Evolutionary conservation across 2,888 invertebrate species (phyloP), one percentile per base, ranked within the genome.

Genomic region (Limnephilus lunatus): DNA sequence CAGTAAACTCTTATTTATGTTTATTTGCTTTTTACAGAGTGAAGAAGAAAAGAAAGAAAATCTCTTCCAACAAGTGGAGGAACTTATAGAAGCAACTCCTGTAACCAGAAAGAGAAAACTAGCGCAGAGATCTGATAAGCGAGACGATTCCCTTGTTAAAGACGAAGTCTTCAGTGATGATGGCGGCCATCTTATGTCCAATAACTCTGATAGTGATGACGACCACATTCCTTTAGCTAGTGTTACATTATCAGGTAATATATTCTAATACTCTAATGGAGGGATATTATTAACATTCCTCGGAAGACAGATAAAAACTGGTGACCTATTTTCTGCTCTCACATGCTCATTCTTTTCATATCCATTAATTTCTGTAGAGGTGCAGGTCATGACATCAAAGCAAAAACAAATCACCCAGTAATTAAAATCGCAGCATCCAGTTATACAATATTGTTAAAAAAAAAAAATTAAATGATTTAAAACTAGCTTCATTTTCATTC

Each of bases 181-280:
- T 68, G 91, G 88, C 68, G 91, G 86, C 35, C 80, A 85, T 35
- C 48, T 48, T 35, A 90, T 82, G 68, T 87, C 87, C 53, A 81
- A 91, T 48, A 80, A 93, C 48, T 90, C 92, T n/a, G 68, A 90
- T 81, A 93, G 93, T 91, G 93, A 93, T 81, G 93, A 93, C 68
- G 93, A 93, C 83, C 90, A 93, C 91, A 81, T 93, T 88, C 93
- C 93, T 68, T 90, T 93, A 39, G 91, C 93, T n/a, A 93, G n/a
- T 90, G 93, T 93, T 44, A 92, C 93, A 30, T 32, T 88, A 68
- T 88, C 88, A 85, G 93, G 93, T 93, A 93, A 91, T 12, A 32
- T 83, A 19, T 7, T 68, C 53, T 19, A 53, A 53, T 15, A 19
- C 4, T 19, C 53, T 19, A 68, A 68, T 19, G 7, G 25, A 68